phyloP scores from a whole-genome alignment of 2,797 vertebrate species.

The Cephalopachus bancanus region DNA sequence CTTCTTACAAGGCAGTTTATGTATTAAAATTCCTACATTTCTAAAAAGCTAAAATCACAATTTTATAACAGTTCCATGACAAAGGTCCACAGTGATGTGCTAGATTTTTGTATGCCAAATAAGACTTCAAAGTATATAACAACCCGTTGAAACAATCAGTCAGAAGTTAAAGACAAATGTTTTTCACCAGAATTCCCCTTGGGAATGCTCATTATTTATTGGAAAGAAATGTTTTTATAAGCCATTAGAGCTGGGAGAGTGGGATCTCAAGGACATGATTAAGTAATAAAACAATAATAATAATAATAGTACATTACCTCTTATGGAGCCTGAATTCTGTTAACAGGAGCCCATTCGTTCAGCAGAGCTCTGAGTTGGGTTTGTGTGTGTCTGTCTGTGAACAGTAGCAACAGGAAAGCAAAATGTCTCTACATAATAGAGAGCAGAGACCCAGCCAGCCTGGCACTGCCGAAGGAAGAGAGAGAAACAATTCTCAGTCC shows the following conservation, averaged over 20 bases:
- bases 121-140: not conserved
- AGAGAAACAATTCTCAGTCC: not conserved
- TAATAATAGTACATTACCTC: not conserved
- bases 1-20: not conserved
- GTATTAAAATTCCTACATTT: not conserved
- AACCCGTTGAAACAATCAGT: not conserved
- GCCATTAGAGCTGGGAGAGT: not conserved
- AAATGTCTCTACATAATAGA: not conserved
- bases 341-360: not conserved
- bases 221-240: constrained; percentile 32
- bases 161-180: not conserved
- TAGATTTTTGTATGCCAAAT: not conserved
- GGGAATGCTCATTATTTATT: not conserved
- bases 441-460: not conserved
- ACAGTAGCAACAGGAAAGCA: not conserved
- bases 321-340: not conserved
- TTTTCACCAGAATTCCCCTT: not conserved
- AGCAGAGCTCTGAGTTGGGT: not conserved
- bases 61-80: not conserved
- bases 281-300: too few relatives aligned
- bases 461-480: not conserved
- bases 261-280: not conserved
- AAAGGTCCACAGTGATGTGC: not conserved
- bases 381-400: not conserved
- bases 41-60: constrained; percentile 15